Conservation (phyloP, 2,888 invertebrate species). For the Trachelus stipa region DNA sequence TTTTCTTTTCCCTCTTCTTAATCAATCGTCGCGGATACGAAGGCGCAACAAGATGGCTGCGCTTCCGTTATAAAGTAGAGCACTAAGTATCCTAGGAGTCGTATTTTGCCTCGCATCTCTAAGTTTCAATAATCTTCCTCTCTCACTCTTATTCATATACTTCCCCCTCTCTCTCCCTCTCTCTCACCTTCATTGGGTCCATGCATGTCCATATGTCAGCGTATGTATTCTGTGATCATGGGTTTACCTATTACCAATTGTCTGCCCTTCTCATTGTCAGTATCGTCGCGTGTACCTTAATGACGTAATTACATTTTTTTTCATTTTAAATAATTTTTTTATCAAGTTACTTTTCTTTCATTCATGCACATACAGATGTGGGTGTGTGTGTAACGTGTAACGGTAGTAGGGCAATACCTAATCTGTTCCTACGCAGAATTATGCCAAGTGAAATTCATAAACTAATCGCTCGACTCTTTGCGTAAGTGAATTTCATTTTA, state of each 20-base stretch:
- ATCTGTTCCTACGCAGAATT: neutral
- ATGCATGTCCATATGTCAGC: too few species aligned
- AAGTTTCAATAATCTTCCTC: neutral
- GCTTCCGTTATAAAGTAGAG: neutral
- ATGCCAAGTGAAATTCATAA: neutral
- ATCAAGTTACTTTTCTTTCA: neutral
- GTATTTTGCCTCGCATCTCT: conserved; percentile 1
- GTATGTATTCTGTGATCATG: neutral
- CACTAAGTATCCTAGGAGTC: conserved; percentile 13
- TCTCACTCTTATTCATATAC: neutral
- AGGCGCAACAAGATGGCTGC: neutral
- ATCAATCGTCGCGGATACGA: conserved; percentile 9
- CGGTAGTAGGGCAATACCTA: neutral
- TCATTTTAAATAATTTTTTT: neutral
- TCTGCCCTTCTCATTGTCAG: neutral
- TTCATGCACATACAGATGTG: neutral
- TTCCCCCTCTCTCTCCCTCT: neutral
- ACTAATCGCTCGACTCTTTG: neutral
- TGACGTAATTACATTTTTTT: neutral
- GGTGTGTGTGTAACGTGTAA: neutral
- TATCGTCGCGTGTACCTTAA: neutral
- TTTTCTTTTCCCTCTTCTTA: conserved; percentile 22
- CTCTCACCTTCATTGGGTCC: neutral
- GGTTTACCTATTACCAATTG: neutral
- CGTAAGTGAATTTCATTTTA: neutral